Percentiles rank a stretch among this genome's conserved stretches.
phyloP scores from a whole-genome alignment of 1,140 invertebrate species.

The Gerris buenoi region DNA sequence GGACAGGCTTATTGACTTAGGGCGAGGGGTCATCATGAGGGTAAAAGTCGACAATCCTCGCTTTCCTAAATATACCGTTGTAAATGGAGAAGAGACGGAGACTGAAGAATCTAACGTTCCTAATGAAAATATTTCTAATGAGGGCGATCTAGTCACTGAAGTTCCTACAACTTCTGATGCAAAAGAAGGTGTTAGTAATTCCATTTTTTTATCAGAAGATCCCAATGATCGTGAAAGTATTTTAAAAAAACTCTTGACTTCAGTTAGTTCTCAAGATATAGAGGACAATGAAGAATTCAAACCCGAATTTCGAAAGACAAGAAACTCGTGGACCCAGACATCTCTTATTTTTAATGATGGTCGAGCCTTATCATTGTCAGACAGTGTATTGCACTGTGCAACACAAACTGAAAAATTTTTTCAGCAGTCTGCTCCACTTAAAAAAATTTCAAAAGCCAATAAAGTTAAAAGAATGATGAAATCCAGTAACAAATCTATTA shows the following conservation, averaged over 20 bases:
- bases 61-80: not conserved
- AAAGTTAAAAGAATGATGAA: not conserved
- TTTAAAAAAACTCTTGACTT: not conserved
- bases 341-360: not conserved
- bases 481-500: slow-evolving; percentile 16
- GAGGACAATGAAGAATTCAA: not conserved
- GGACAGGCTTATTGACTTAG: slow-evolving; percentile 21
- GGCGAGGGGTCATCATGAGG: slow-evolving; percentile 18
- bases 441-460: not conserved
- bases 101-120: not conserved
- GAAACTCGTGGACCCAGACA: not conserved
- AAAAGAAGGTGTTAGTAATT: not conserved
- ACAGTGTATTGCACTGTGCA: not conserved
- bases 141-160: not conserved
- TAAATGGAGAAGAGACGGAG: not conserved
- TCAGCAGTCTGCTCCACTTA: not conserved
- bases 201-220: not conserved
- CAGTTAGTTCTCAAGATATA: not conserved
- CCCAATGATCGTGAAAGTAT: not conserved
- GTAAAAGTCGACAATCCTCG: slow-evolving; percentile 2
- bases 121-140: not conserved
- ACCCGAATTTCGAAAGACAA: not conserved
- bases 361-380: not conserved
- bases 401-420: not conserved
- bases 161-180: not conserved